Percentiles rank a stretch among this genome's conserved stretches.
These are phyloP conservation scores for Tarsius wallacei DNA, from an alignment of 2,797 vertebrate species.

Conservation along the genomic window DNA sequence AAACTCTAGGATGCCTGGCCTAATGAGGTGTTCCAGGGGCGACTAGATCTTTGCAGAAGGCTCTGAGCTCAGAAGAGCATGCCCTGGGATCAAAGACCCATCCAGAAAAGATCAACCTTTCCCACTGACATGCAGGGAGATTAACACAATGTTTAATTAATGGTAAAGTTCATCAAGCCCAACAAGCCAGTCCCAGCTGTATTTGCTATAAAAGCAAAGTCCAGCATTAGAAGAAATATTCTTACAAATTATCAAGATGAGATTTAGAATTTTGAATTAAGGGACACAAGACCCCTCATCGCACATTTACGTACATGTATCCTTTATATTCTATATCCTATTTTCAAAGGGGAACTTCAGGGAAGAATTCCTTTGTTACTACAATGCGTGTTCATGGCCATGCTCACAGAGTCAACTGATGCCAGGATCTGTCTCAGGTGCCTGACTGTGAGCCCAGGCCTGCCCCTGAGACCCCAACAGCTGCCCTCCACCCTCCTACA, in stretches of 20 bases:
- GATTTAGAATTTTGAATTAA: neutral
- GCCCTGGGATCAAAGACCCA: conserved; percentile 11
- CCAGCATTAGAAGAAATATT: neutral
- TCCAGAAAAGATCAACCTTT: neutral
- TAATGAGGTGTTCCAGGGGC: conserved; percentile 23
- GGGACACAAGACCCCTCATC: neutral
- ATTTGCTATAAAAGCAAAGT: neutral
- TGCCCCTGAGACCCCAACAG: neutral
- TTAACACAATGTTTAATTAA: conserved; percentile 58
- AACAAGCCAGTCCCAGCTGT: neutral
- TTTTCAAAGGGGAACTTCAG: conserved; percentile 50
- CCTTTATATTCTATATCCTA: neutral
- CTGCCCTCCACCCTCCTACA: neutral
- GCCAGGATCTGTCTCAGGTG: neutral
- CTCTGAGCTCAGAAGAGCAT: neutral
- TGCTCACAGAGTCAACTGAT: neutral
- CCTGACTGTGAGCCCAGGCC: neutral
- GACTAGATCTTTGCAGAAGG: neutral
- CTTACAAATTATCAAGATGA: neutral
- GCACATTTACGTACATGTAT: neutral
- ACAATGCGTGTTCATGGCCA: neutral
- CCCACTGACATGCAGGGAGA: neutral
- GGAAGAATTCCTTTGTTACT: neutral
- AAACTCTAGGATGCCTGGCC: neutral
- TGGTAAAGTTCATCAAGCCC: conserved; percentile 37